phyloP scores from a whole-genome alignment of 2,113 vertebrate species.

The Chaenocephalus aceratus region DNA sequence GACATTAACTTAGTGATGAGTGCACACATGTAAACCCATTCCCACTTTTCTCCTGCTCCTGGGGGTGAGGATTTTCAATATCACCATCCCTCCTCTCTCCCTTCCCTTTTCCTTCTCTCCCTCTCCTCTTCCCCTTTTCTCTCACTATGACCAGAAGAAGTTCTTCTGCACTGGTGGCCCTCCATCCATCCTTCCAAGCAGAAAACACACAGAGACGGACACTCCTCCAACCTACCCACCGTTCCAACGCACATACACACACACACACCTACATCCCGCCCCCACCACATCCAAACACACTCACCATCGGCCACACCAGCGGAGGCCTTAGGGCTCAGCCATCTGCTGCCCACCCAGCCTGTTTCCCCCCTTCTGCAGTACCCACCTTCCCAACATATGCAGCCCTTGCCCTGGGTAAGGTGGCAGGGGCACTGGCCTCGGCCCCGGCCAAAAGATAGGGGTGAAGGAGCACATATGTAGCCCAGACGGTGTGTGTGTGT shows the following conservation, averaged over 20 bases:
- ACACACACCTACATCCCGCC: constrained; percentile 39
- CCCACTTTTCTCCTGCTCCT: too few relatives aligned
- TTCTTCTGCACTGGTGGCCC: constrained; percentile 76
- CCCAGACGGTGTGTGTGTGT: constrained; percentile 67
- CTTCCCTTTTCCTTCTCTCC: constrained; percentile 4
- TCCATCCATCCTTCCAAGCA: constrained; percentile 75
- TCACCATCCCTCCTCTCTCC: not conserved
- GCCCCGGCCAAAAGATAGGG: constrained; percentile 67
- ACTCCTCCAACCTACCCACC: constrained; percentile 37
- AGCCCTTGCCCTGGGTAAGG: constrained; percentile 82
- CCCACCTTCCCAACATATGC: constrained; percentile 81
- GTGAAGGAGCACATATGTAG: constrained; percentile 76
- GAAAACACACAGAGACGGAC: constrained; percentile 53
- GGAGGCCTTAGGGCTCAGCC: constrained; percentile 78
- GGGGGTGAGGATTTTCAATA: too few relatives aligned
- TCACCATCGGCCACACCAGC: constrained; percentile 67
- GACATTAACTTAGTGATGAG: too few relatives aligned
- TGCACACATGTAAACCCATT: too few relatives aligned
- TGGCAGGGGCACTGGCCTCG: constrained; percentile 74
- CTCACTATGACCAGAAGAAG: constrained; percentile 74
- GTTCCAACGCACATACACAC: constrained; percentile 32
- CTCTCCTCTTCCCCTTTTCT: constrained; percentile 16
- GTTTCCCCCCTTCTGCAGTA: constrained; percentile 53
- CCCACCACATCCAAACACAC: constrained; percentile 46
- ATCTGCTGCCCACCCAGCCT: constrained; percentile 75